Percentiles rank a stretch among this genome's conserved stretches.
Evolutionary conservation across 2,797 vertebrate genomes (phyloP).

Genomic region (Limosa lapponica): DNA sequence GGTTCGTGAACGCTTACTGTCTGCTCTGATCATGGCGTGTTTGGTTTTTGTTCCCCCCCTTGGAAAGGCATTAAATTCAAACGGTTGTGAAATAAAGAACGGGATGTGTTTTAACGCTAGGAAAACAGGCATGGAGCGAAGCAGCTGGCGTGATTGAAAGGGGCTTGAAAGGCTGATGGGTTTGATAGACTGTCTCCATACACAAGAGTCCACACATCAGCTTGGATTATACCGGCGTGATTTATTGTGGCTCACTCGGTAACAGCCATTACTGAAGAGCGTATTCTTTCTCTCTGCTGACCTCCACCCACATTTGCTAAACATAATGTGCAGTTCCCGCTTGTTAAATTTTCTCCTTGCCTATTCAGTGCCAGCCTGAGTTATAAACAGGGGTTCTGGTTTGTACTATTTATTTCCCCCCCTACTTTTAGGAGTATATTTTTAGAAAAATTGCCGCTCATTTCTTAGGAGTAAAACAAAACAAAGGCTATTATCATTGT

Average conservation of each 20-base stretch:
- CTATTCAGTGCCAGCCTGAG: constrained; percentile 53
- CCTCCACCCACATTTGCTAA: constrained; percentile 66
- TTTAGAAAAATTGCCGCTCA: constrained; percentile 54
- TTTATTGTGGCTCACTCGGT: background rate
- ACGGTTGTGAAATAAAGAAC: background rate
- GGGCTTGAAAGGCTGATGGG: background rate
- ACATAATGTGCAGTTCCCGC: constrained; percentile 24
- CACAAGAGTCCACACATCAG: constrained; percentile 18
- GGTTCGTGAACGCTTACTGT: fast-evolving
- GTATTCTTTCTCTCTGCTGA: constrained; percentile 41
- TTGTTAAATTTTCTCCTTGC: constrained; percentile 58
- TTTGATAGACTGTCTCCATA: constrained; percentile 15
- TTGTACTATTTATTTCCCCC: constrained; percentile 51
- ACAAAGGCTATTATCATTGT: constrained; percentile 64
- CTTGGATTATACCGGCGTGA: constrained; percentile 22
- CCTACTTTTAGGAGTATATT: constrained; percentile 50
- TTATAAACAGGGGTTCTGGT: constrained; percentile 64
- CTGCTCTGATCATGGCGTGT: fast-evolving
- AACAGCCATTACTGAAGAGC: constrained; percentile 26
- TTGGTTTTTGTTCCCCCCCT: background rate
- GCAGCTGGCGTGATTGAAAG: background rate
- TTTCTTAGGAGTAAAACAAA: constrained; percentile 66
- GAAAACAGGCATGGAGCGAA: background rate
- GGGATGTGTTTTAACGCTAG: background rate
- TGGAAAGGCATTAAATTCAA: background rate